Percentiles rank a stretch among this genome's conserved stretches.
These are phyloP conservation scores for Etheostoma cragini DNA, from an alignment of 2,113 vertebrate genomes.

Conservation along the genomic window DNA sequence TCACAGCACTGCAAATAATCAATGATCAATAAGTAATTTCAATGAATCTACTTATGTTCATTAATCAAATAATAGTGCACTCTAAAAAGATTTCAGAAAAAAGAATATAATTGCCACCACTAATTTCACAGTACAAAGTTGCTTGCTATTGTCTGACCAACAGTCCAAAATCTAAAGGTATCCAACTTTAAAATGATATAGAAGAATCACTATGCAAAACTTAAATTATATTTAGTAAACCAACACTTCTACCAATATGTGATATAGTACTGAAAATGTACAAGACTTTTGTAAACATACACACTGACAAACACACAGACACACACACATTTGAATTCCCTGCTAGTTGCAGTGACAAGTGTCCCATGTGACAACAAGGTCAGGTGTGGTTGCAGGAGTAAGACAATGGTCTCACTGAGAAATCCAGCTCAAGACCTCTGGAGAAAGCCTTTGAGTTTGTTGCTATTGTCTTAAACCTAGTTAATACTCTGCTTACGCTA, in stretches of 20 bases:
- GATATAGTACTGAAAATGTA: background rate
- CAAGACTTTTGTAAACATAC: background rate
- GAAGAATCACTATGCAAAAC: background rate
- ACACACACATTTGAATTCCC: background rate
- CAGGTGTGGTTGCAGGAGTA: constrained; percentile 47
- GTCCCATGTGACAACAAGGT: constrained; percentile 53
- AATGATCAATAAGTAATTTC: background rate
- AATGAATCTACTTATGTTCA: background rate
- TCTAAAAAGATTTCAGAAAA: background rate
- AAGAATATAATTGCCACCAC: background rate
- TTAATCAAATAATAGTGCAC: background rate
- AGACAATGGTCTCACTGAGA: constrained; percentile 61
- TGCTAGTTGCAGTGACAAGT: constrained; percentile 3
- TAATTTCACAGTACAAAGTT: background rate
- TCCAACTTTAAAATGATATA: background rate
- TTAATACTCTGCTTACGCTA: constrained; percentile 65
- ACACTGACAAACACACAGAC: constrained; percentile 8
- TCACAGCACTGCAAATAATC: background rate
- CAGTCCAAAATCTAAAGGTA: background rate
- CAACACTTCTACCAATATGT: background rate
- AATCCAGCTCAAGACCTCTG: constrained; percentile 42
- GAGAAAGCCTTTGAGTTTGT: constrained; percentile 60
- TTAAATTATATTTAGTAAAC: background rate
- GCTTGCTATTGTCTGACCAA: background rate
- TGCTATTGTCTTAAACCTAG: constrained; percentile 57